phyloP scores from a whole-genome alignment of 2,888 invertebrate genomes.

The Drosophila paracracens region DNA sequence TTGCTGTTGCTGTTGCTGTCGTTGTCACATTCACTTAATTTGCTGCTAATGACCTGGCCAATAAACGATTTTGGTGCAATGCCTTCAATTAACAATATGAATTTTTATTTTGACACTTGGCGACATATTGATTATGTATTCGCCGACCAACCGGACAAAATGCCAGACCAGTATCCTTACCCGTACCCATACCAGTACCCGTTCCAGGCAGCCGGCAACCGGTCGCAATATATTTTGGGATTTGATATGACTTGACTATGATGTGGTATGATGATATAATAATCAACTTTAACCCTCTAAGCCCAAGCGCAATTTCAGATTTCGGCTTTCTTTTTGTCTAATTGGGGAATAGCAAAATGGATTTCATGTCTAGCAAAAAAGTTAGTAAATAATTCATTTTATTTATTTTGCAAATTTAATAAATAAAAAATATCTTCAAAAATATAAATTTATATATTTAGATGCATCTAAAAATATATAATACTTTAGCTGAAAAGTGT shows the following conservation, averaged over 20 bases:
- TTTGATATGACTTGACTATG: constrained; percentile 20
- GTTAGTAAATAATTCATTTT: background rate
- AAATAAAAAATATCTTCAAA: no score
- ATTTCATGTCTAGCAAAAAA: background rate
- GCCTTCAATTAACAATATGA: constrained; percentile 52
- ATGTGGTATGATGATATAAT: background rate
- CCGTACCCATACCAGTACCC: constrained; percentile 1
- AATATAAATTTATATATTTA: no score
- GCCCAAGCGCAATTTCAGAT: background rate
- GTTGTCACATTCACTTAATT: constrained; percentile 57
- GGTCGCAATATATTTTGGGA: constrained; percentile 29
- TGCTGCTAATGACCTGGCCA: constrained; percentile 69
- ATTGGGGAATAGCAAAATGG: background rate
- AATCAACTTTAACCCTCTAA: background rate
- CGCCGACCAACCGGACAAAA: constrained; percentile 31
- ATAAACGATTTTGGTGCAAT: constrained; percentile 42
- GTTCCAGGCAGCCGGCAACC: constrained; percentile 1
- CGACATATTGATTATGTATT: constrained; percentile 46
- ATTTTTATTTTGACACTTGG: constrained; percentile 62
- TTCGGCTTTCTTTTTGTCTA: background rate
- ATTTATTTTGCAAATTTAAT: no score
- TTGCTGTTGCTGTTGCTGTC: constrained; percentile 9
- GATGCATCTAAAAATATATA: no score
- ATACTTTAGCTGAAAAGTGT: no score
- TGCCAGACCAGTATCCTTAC: constrained; percentile 1